phyloP scores from a whole-genome alignment of 2,113 vertebrate species.

The Pantherophis guttatus region DNA sequence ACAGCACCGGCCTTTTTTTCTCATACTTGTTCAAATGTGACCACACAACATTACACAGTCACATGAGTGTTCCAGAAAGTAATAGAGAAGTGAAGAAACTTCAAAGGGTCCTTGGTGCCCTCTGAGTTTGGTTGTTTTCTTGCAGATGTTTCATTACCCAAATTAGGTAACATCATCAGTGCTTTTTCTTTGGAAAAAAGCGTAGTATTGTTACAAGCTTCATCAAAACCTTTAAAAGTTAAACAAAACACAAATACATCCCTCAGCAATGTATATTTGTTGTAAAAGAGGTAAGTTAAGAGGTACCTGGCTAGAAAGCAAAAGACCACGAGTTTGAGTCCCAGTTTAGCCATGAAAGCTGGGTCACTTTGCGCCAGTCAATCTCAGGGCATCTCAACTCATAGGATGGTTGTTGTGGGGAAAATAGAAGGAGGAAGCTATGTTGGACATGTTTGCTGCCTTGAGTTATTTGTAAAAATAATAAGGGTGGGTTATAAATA shows the following conservation, averaged over 20 bases:
- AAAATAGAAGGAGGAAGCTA: neutral
- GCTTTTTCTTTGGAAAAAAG: neutral
- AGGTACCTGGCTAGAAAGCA: neutral
- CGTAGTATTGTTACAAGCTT: neutral
- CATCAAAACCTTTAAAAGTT: neutral
- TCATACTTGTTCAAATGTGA: neutral
- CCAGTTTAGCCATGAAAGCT: neutral
- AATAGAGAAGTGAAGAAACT: neutral
- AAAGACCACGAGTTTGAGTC: neutral
- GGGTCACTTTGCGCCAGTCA: neutral
- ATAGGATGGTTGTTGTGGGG: neutral
- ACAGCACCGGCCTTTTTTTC: neutral
- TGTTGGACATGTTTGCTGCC: neutral
- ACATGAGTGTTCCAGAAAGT: neutral
- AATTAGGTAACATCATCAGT: no score
- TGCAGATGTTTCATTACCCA: neutral
- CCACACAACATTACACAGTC: neutral
- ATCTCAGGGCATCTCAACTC: neutral
- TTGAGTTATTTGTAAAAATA: neutral
- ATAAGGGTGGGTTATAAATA: neutral
- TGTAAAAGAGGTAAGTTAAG: neutral
- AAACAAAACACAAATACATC: neutral
- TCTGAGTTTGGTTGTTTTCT: neutral
- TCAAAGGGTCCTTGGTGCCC: neutral
- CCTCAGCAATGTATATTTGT: neutral